phyloP scores from a whole-genome alignment of 2,113 vertebrate genomes.

The Ameiurus melas region DNA sequence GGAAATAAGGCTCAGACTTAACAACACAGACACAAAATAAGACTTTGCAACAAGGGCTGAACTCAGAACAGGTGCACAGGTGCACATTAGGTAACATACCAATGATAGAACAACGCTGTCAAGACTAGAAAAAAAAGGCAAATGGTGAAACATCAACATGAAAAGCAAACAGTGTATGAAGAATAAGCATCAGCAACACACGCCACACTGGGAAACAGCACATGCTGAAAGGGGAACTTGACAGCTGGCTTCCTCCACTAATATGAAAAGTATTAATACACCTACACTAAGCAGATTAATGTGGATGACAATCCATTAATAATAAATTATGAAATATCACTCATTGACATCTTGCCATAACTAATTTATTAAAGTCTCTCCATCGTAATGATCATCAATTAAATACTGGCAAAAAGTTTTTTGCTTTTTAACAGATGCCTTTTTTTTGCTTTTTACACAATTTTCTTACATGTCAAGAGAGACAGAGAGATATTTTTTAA shows the following conservation, averaged over 20 bases:
- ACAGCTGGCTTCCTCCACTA: neutral
- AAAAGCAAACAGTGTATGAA: neutral
- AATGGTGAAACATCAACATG: neutral
- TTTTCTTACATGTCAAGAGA: neutral
- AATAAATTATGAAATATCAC: constrained; percentile 28
- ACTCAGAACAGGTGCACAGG: neutral
- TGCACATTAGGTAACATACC: neutral
- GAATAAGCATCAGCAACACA: neutral
- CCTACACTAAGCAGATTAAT: constrained; percentile 31
- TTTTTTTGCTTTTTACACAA: constrained; percentile 40
- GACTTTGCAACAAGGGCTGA: neutral
- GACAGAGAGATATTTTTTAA: neutral
- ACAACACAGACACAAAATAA: neutral
- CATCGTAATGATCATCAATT: constrained; percentile 61
- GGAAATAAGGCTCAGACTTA: neutral
- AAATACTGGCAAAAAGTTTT: constrained; percentile 57
- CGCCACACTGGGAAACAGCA: neutral
- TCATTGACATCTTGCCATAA: neutral
- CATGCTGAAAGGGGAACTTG: neutral
- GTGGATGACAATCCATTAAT: constrained; percentile 20
- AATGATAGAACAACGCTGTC: neutral
- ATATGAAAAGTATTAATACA: neutral
- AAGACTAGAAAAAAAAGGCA: neutral
- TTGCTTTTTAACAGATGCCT: neutral
- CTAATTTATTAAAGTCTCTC: constrained; percentile 18